Evolutionary conservation across 2,113 vertebrate species (phyloP).

Genomic region (Acanthisitta chloris): DNA sequence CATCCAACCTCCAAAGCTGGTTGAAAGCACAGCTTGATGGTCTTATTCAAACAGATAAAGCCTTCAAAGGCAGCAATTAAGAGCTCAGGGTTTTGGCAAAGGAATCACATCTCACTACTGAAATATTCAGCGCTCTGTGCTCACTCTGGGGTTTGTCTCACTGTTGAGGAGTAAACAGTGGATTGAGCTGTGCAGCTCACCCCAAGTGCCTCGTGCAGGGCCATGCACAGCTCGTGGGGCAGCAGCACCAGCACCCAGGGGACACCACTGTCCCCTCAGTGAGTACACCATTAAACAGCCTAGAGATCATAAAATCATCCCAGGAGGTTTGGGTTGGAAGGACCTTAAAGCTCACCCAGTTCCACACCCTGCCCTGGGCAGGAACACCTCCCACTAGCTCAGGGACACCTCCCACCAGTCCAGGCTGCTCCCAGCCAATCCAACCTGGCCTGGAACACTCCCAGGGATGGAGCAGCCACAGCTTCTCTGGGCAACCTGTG

Average conservation of each 20-base stretch:
- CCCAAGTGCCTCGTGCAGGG: neutral
- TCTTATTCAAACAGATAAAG: neutral
- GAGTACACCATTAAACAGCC: neutral
- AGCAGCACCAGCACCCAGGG: neutral
- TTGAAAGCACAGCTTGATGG: neutral
- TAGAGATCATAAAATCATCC: neutral
- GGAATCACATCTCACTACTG: neutral
- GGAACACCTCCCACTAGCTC: neutral
- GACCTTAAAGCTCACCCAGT: neutral
- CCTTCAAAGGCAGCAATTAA: neutral
- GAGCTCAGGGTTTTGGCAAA: neutral
- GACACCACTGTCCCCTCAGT: fast-evolving
- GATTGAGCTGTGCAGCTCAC: neutral
- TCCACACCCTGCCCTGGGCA: neutral
- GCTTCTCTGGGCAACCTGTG: neutral
- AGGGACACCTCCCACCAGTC: neutral
- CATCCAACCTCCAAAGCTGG: too few species aligned
- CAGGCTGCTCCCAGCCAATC: neutral
- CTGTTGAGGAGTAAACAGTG: neutral
- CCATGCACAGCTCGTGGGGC: fast-evolving
- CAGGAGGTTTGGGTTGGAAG: neutral
- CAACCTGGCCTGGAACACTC: neutral
- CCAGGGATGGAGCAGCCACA: neutral
- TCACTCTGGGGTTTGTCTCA: neutral
- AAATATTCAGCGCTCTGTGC: neutral